These are phyloP conservation scores for Lagopus muta DNA, from an alignment of 2,113 vertebrate species.

Conservation along the genomic window DNA sequence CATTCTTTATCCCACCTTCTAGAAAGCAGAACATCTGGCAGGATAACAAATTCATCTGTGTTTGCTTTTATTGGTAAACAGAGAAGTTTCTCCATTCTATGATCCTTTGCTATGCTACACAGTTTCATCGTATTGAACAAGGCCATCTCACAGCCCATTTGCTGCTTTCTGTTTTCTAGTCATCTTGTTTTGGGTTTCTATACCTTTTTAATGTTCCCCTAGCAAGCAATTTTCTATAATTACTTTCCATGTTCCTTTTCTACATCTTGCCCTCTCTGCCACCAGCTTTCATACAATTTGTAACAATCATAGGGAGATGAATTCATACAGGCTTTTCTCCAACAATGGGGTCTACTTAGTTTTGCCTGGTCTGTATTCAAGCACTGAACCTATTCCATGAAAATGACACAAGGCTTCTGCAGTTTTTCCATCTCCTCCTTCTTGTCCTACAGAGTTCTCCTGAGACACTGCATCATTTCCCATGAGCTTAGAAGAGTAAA, in stretches of 20 bases:
- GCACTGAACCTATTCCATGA: neutral
- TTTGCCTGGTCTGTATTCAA: neutral
- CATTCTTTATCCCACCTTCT: neutral
- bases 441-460: neutral
- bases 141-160: neutral
- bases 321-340: neutral
- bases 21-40: neutral
- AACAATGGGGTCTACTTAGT: neutral
- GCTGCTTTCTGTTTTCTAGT: neutral
- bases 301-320: neutral
- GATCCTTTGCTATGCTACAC: neutral
- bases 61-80: neutral
- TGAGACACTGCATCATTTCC: neutral
- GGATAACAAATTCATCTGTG: neutral
- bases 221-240: neutral
- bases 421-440: neutral
- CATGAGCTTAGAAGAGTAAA: neutral
- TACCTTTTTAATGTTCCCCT: neutral
- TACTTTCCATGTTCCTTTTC: neutral
- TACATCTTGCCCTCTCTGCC: neutral
- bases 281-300: neutral
- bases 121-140: neutral
- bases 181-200: neutral
- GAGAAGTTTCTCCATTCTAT: neutral
- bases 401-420: neutral